Base-by-base conservation (phyloP, 2,797 vertebrate species). In the Muscicapa striata region DNA sequence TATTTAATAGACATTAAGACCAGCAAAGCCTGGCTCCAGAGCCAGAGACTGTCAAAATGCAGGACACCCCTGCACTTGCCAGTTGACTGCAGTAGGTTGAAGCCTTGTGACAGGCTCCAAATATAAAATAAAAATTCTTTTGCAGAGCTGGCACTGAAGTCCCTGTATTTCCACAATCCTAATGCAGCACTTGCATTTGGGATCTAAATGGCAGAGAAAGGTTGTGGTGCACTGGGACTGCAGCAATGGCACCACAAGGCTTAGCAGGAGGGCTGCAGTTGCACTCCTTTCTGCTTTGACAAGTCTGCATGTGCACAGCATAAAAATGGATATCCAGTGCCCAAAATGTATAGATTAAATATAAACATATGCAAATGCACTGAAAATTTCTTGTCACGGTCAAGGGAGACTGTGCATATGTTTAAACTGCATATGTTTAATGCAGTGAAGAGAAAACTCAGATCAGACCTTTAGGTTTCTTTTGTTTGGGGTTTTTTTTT, bases 401-500 rank as follows among this genome's bases (percentile, higher is more conserved):
- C 90, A 87, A 74, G 78, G 72, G 40, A 64, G 29, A 52, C 49
- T 1, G 15, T 27, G 26, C 15, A 10, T 51, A 16, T 51, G 49
- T 51, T 51, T 51, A 51, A 51, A 51, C 49, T 52, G 26, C 26
- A 10, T 36, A 55, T n/a, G 23, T 74, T 91, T 63, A 80, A 77
- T 26, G 34, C 34, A 57, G 34, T n/a, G 64, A 38, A 67, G 29
- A 83, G 29, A 89, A 85, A 86, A 72, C 32, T 43, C 30, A 38
- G 13, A 34, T 30, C 45, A 81, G 83, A 54, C 27, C 61, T 91
- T 19, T 6, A 58, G 30, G 38, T 72, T 91, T 80, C 38, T 52
- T 87, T 77, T 83, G 45, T 83, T 93, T 67, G 21, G 49, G 34
- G 22, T 73, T 73, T 91, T 82, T 88, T 84, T 88, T 73, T 73